Evolutionary conservation across 2,797 vertebrate species (phyloP).

Genomic region (Poeciliopsis presidionis): DNA sequence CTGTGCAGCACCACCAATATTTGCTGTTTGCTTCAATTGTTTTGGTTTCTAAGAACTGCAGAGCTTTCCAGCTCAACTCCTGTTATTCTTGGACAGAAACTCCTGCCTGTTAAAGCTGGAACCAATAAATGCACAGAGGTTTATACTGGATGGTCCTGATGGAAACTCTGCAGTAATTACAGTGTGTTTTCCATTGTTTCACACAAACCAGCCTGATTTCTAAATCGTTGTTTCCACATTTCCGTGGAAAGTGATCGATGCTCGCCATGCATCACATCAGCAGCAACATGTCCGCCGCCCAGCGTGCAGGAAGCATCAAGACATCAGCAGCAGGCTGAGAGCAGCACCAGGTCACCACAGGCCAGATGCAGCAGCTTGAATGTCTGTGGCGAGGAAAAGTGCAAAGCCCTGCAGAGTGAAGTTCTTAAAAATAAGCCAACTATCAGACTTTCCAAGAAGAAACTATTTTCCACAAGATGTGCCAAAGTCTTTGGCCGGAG

Average conservation of each 20-base stretch:
- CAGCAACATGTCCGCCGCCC: constrained; percentile 5
- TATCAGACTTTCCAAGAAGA: constrained; percentile 49
- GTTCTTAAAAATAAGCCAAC: constrained; percentile 49
- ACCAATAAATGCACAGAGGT: constrained; percentile 1
- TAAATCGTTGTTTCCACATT: constrained; percentile 33
- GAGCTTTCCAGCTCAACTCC: constrained; percentile 3
- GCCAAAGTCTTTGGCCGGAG: constrained; percentile 35
- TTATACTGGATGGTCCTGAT: not conserved
- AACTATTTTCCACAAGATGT: constrained; percentile 7
- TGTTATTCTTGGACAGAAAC: constrained; percentile 19
- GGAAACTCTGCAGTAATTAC: constrained; percentile 37
- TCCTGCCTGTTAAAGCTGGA: constrained; percentile 15
- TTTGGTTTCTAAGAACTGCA: constrained; percentile 10
- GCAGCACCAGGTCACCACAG: not conserved
- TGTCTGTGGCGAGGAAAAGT: constrained; percentile 22
- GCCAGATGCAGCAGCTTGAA: constrained; percentile 9
- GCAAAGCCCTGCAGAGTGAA: constrained; percentile 33
- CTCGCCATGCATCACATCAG: constrained; percentile 42
- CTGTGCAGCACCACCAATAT: not conserved
- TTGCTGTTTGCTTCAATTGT: constrained; percentile 8
- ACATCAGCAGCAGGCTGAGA: constrained; percentile 22
- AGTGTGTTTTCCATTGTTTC: constrained; percentile 21
- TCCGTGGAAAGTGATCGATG: constrained; percentile 15
- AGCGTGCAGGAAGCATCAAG: constrained; percentile 47
- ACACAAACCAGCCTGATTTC: constrained; percentile 38